phyloP scores from a whole-genome alignment of 2,797 vertebrate species.

The Clarias fuscus region DNA sequence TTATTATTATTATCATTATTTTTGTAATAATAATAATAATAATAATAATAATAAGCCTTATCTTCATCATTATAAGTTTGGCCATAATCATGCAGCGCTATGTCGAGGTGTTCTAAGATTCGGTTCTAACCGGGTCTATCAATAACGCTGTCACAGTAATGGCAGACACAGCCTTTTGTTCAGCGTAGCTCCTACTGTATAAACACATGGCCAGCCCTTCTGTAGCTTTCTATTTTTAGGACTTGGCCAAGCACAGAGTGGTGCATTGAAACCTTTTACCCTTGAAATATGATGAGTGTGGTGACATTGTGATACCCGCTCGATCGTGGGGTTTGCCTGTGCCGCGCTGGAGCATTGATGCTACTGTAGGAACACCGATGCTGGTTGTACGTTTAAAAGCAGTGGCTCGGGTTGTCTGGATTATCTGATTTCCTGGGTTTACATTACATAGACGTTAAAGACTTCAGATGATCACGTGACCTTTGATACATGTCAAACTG shows the following conservation, averaged over 20 bases:
- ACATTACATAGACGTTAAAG: too few species aligned
- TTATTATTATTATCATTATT: too few species aligned
- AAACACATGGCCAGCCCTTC: slow-evolving; percentile 43
- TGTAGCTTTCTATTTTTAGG: slow-evolving; percentile 56
- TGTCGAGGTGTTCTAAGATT: neutral
- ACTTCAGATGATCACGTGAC: neutral
- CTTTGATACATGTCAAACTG: neutral
- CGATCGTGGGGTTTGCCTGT: slow-evolving; percentile 2
- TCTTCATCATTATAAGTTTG: too few species aligned
- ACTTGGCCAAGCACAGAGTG: slow-evolving; percentile 33
- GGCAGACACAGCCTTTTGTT: slow-evolving; percentile 27
- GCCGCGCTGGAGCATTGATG: slow-evolving; percentile 14
- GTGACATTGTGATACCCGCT: slow-evolving; percentile 50
- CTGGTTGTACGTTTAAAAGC: neutral
- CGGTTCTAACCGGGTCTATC: neutral
- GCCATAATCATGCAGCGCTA: too few species aligned
- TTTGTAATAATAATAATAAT: too few species aligned
- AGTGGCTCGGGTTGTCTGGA: neutral
- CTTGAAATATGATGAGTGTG: slow-evolving; percentile 58
- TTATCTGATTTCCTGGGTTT: neutral
- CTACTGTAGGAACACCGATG: neutral
- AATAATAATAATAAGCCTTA: too few species aligned
- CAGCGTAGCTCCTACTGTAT: slow-evolving; percentile 16
- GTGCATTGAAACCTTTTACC: slow-evolving; percentile 51
- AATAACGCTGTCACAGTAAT: slow-evolving; percentile 9